Base-by-base conservation (phyloP, 2,113 vertebrate species). In the Corvus cornix region DNA sequence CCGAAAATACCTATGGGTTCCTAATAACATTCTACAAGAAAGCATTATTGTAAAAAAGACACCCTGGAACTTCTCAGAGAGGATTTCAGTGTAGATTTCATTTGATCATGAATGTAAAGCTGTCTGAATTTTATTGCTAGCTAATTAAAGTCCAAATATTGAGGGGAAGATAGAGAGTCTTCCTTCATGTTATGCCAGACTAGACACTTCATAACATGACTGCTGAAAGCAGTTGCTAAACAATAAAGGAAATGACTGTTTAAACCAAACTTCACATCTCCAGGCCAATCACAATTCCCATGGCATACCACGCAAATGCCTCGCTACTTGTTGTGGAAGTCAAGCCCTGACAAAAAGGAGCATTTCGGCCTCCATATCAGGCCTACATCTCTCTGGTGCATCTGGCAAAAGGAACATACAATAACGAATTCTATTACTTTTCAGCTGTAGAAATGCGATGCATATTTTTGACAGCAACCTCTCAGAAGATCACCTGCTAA, bases 271-370 rank as follows among this genome's bases (percentile, higher is more conserved):
- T 73, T 49, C 55, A 35, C 43, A 48, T 79, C 56, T 58, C 48
- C 72, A 84, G 74, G 55, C 55, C 82, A 95, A 31, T 11, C 1
- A 0, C 63, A 74, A 51, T 33, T 90, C 82, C 82, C 78, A 51
- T 0, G 22, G 44, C 30, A 66, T 1, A 69, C 13, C 58, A 58
- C 1, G 0, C 51, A 66, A 66, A 85, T 0, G 14, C 28, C 74
- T 87, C 0, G 0, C 7, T 33, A 16, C 33, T 13, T 49, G 33
- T 20, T 33, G 31, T 4, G 6, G 44, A 72, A 89, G 58, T 52
- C 52, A 75, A 59, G 31, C 49, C n/a, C 24, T 35, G 67, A 67
- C 16, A 63, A 75, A 80, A 82, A 64, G 10, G 20, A 78, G 15
- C 28, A 53, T 53, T 94, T 81, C 58, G 58, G 58, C 6, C 31